These are phyloP conservation scores for Blastobasis adustella DNA, from an alignment of 2,888 invertebrate genomes.

Conservation along the genomic window DNA sequence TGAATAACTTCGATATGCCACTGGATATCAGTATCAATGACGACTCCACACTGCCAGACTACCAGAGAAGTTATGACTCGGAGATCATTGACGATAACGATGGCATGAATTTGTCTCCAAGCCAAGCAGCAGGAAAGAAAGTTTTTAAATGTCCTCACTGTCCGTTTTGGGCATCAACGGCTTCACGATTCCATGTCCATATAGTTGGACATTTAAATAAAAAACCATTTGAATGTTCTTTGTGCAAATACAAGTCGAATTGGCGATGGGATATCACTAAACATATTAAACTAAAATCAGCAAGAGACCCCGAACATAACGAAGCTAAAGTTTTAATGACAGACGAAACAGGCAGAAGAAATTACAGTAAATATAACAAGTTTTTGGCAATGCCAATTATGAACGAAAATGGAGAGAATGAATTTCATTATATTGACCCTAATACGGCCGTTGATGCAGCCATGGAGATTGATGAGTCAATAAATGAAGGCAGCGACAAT, in stretches of 20 bases:
- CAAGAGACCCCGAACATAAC: constrained; percentile 87
- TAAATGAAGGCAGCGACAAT: constrained; percentile 60
- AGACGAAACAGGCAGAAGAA: constrained; percentile 91
- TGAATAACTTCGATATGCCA: constrained; percentile 53
- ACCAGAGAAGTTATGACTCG: constrained; percentile 44
- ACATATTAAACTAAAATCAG: constrained; percentile 93
- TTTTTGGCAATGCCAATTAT: constrained; percentile 81
- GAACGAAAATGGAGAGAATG: constrained; percentile 72
- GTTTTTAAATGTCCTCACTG: constrained; percentile 96
- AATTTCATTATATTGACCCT: constrained; percentile 59
- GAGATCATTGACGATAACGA: constrained; percentile 65
- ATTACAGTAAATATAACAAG: constrained; percentile 95
- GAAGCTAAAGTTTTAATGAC: constrained; percentile 90
- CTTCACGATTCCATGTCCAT: constrained; percentile 94
- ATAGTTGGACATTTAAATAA: constrained; percentile 94
- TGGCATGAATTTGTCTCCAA: constrained; percentile 77
- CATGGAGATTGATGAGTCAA: constrained; percentile 62
- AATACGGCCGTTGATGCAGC: constrained; percentile 53
- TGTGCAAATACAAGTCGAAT: constrained; percentile 94
- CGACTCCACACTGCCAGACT: constrained; percentile 57
- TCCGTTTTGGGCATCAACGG: constrained; percentile 93
- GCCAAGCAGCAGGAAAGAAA: constrained; percentile 79
- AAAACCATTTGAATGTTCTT: constrained; percentile 95
- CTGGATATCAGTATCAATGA: constrained; percentile 63
- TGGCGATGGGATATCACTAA: constrained; percentile 98